A percentile compares a stretch with the other conserved stretches of the same genome.
These are phyloP conservation scores for Poeciliopsis turneri DNA, from an alignment of 2,797 vertebrate genomes.

Conservation along the genomic window DNA sequence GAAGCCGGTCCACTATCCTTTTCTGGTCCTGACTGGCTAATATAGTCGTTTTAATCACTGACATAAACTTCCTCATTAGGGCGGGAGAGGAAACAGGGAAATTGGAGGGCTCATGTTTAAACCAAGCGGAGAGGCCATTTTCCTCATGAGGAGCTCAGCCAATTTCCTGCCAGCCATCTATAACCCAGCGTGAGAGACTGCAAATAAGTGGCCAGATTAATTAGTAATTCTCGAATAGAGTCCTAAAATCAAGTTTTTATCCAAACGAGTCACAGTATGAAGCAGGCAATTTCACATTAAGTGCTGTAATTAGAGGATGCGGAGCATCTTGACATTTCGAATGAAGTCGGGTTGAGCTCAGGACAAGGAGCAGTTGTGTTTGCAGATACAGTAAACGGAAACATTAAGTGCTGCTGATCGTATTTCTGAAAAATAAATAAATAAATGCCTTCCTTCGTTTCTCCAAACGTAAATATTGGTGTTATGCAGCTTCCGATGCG, in stretches of 20 bases:
- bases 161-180: conserved; percentile 65
- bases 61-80: conserved; percentile 71
- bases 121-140: conserved; percentile 51
- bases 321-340: conserved; percentile 26
- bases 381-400: conserved; percentile 25
- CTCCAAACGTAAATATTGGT: conserved; percentile 64
- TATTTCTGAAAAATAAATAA: conserved; percentile 36
- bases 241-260: conserved; percentile 40
- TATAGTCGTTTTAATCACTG: conserved; percentile 59
- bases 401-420: conserved; percentile 29
- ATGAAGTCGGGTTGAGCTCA: conserved; percentile 5
- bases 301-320: conserved; percentile 28
- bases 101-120: conserved; percentile 62
- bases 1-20: conserved; percentile 30
- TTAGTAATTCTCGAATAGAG: conserved; percentile 35
- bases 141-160: conserved; percentile 59
- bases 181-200: conserved; percentile 41
- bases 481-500: conserved; percentile 43
- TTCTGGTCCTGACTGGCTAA: conserved; percentile 51
- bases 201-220: conserved; percentile 37
- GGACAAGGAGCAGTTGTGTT: background rate
- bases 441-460: conserved; percentile 36
- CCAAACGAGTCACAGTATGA: conserved; percentile 44
- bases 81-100: conserved; percentile 59
- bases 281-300: conserved; percentile 26